These are phyloP conservation scores for Oryzias dopingdopingensis DNA, from an alignment of 2,797 vertebrate species.

Conservation along the genomic window DNA sequence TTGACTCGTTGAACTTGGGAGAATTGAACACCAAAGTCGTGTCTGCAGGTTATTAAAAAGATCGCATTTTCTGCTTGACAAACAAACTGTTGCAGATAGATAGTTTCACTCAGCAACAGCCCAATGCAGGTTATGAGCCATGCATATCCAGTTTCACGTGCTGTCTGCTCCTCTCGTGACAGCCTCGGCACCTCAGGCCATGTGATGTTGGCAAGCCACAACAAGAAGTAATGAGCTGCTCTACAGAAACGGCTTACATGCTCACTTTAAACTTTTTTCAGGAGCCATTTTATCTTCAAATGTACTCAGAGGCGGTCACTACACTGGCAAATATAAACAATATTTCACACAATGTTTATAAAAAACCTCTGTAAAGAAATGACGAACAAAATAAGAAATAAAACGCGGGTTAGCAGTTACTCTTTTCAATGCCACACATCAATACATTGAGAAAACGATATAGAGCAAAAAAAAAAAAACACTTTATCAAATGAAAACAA, in stretches of 20 bases:
- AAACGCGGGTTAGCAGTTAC: no score
- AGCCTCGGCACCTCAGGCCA: constrained; percentile 53
- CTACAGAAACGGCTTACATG: constrained; percentile 68
- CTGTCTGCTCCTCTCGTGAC: constrained; percentile 53
- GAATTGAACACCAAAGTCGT: neutral
- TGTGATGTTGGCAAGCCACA: constrained; percentile 56
- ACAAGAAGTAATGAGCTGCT: constrained; percentile 67
- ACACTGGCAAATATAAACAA: no score
- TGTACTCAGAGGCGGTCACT: no score
- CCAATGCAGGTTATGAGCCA: constrained; percentile 16
- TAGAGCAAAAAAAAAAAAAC: no score
- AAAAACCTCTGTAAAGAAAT: no score
- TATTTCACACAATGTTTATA: no score
- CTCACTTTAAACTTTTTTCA: constrained; percentile 26
- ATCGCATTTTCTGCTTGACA: neutral
- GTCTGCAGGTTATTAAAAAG: neutral
- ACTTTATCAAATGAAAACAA: no score
- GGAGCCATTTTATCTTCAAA: constrained; percentile 30
- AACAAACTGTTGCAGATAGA: constrained; percentile 23
- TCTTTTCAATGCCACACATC: no score
- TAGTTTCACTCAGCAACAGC: constrained; percentile 23
- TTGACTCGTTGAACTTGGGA: constrained; percentile 8
- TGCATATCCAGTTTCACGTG: constrained; percentile 46
- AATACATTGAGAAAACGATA: no score
- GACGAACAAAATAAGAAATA: no score